A percentile compares a stretch with the other conserved stretches of the same genome.
These are phyloP conservation scores for Parthenolecanium corni DNA, from an alignment of 2,888 invertebrate genomes.

Conservation along the genomic window DNA sequence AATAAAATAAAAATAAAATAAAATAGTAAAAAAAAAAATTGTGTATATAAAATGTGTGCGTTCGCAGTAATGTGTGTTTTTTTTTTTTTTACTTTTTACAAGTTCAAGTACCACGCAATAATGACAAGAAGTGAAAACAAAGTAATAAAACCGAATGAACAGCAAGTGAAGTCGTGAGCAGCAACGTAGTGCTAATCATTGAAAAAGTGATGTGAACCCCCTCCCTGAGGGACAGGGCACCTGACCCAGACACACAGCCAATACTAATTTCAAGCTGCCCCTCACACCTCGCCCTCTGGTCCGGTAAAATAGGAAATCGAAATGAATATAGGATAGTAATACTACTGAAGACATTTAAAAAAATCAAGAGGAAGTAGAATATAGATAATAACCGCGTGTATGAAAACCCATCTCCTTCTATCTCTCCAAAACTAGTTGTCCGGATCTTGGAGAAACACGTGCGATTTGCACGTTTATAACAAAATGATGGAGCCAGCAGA, in stretches of 20 bases:
- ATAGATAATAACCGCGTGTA: constrained; percentile 24
- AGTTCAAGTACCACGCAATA: constrained; percentile 21
- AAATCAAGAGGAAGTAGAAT: constrained; percentile 25
- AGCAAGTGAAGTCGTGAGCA: constrained; percentile 28
- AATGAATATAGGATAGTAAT: constrained; percentile 27
- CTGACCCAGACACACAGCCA: constrained; percentile 23
- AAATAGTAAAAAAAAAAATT: background rate
- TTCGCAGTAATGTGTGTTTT: background rate
- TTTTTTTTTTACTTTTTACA: background rate
- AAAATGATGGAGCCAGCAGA: constrained; percentile 7
- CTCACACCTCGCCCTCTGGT: constrained; percentile 15
- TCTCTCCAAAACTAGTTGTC: constrained; percentile 5
- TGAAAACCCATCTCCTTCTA: constrained; percentile 20
- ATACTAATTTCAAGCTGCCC: constrained; percentile 22
- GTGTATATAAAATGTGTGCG: background rate
- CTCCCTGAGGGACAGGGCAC: constrained; percentile 24
- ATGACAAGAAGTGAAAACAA: constrained; percentile 29
- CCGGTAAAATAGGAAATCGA: constrained; percentile 27
- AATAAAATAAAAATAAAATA: background rate
- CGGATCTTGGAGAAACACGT: constrained; percentile 13
- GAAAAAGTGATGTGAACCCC: constrained; percentile 28
- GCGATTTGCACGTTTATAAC: constrained; percentile 22
- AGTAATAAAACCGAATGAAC: constrained; percentile 29
- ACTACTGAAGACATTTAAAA: constrained; percentile 25
- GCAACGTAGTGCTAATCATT: constrained; percentile 27